These are phyloP conservation scores for Menidia beryllina DNA, from an alignment of 2,113 vertebrate species.

Conservation along the genomic window DNA sequence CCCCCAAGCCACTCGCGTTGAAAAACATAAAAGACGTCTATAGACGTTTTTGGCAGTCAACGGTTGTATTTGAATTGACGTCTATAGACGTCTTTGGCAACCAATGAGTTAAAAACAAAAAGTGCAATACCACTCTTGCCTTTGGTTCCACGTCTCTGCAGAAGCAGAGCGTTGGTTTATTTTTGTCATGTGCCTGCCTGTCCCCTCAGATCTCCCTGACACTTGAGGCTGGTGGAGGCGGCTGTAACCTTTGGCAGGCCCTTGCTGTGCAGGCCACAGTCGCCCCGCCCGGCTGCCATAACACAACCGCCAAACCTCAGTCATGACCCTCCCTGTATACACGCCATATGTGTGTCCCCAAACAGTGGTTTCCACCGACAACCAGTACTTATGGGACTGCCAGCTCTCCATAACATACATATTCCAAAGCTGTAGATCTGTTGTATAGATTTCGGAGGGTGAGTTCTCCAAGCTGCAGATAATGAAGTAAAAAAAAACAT, in stretches of 20 bases:
- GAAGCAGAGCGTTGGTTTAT: slow-evolving; percentile 27
- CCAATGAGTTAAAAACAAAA: too few species aligned
- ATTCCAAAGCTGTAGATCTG: slow-evolving; percentile 23
- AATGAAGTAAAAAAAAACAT: slow-evolving; percentile 25
- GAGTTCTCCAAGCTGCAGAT: slow-evolving; percentile 30
- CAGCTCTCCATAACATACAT: slow-evolving; percentile 3
- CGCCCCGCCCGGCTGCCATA: slow-evolving; percentile 51
- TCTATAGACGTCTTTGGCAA: too few species aligned
- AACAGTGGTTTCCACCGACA: slow-evolving; percentile 58
- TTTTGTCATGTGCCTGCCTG: slow-evolving; percentile 31
- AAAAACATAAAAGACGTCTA: too few species aligned
- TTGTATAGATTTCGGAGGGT: slow-evolving; percentile 28
- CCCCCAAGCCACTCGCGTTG: too few species aligned
- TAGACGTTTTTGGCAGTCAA: too few species aligned
- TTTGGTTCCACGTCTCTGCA: neutral
- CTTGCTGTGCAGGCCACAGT: slow-evolving; percentile 25
- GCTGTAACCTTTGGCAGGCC: slow-evolving; percentile 65
- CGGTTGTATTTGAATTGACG: too few species aligned
- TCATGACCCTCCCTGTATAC: slow-evolving; percentile 56
- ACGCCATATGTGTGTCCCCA: slow-evolving; percentile 53
- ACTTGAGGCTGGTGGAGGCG: slow-evolving; percentile 17
- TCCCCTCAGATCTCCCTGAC: slow-evolving; percentile 27
- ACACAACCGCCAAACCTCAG: slow-evolving; percentile 56
- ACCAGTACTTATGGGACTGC: slow-evolving; percentile 13
- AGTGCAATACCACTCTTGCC: neutral